Evolutionary conservation across 2,888 invertebrate genomes (phyloP), one percentile per base, ranked within the genome.

Genomic region (Standfussiana lucernea): DNA sequence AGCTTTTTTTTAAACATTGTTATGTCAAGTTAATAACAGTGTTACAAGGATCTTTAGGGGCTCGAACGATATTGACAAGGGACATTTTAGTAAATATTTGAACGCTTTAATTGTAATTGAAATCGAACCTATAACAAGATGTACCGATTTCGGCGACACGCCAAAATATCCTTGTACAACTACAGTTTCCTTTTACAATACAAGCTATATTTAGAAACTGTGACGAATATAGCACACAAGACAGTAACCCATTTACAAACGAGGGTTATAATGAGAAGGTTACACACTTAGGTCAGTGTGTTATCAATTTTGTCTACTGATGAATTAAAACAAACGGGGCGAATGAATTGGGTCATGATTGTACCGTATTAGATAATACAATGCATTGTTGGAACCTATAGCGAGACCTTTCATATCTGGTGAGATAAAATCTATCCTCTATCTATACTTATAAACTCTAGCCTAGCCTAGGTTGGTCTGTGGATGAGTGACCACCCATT

Each of bases 301-400:
- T 81, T 82, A 82, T 82, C 82, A 82, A 75, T 65, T 84, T 81
- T 35, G 68, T 72, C 61, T 67, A 81, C 59, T 79, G 28, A 75
- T 66, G 64, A 72, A 81, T 81, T 64, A 68, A 47, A 71, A 75
- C 35, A 42, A 84, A 82, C 53, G 71, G 50, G 72, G 28, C 82
- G 42, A 61, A 69, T 53, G 4, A 82, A 81, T 81, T 81, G 45
- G 82, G 82, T 65, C 85, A 75, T 72, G 35, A 50, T 68, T 13
- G 10, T 67, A 62, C 37, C 32, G 13, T 35, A 35, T 50, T 15
- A 62, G 82, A 81, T 72, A 82, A 75, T 67, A 64, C 28, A 37
- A 32, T 68, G 45, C 62, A 59, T n/a, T 72, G 47, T n/a, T 68
- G 40, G 21, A 10, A 64, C 28, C 64, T n/a, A 56, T 15, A 53